These are phyloP conservation scores for Cliona cf. orientalis DNA, from an alignment of 37 sponge, comb jelly and placozoan species.

Conservation along the genomic window DNA sequence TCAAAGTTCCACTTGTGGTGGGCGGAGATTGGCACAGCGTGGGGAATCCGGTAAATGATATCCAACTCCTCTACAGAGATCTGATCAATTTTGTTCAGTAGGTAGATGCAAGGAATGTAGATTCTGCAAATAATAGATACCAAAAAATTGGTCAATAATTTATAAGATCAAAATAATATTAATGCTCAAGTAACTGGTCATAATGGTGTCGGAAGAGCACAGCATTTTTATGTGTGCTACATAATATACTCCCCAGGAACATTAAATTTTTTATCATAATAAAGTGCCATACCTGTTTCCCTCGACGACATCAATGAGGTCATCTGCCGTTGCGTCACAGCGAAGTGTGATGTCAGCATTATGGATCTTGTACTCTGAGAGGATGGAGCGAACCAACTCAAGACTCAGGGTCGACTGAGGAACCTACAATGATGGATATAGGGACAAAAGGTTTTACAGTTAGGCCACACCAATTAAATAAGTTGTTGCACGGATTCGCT, in stretches of 20 bases:
- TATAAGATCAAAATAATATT: no score
- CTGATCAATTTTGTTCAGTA: slow-evolving; percentile 99
- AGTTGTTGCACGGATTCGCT: no score
- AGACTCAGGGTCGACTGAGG: slow-evolving; percentile 84
- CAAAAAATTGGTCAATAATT: neutral
- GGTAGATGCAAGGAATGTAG: slow-evolving; percentile 95
- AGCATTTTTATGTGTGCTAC: neutral
- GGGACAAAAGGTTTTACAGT: neutral
- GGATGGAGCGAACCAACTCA: slow-evolving; percentile 86
- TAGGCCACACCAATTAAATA: no score
- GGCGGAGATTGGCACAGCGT: slow-evolving; percentile 97
- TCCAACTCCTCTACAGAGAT: slow-evolving; percentile 98
- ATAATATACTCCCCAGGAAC: neutral
- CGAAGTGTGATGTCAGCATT: slow-evolving; percentile 96
- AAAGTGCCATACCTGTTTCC: slow-evolving; percentile 81
- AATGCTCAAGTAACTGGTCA: no score
- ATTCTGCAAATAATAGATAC: slow-evolving; percentile 47
- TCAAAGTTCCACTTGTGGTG: slow-evolving; percentile 99
- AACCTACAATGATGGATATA: no score
- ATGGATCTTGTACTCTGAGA: slow-evolving; percentile 94
- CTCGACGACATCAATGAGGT: slow-evolving; percentile 96
- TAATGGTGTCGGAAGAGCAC: neutral
- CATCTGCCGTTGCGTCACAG: slow-evolving; percentile 97
- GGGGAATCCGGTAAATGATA: slow-evolving; percentile 97
- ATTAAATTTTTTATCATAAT: slow-evolving; percentile 1